Evolutionary conservation across 1,140 invertebrate genomes (phyloP).

Genomic region (Ctenoplectra terminalis): DNA sequence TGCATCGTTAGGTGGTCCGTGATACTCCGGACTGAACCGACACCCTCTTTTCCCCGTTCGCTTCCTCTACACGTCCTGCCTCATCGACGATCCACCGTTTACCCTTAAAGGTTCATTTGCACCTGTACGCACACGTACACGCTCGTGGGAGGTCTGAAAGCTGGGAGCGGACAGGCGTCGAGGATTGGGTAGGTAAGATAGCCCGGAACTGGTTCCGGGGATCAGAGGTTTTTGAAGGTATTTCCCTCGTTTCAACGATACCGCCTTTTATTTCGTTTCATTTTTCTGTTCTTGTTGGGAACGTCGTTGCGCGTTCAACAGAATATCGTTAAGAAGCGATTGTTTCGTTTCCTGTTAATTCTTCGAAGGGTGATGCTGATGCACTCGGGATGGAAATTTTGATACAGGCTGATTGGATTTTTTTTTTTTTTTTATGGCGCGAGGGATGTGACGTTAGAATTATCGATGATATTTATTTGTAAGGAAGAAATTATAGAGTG

Average conservation of each 20-base stretch:
- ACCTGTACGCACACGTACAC: conserved; percentile 55
- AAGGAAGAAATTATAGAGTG: no score
- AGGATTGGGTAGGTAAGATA: conserved; percentile 32
- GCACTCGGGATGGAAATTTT: no score
- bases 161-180: not conserved
- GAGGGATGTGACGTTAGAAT: no score
- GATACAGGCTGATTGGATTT: no score
- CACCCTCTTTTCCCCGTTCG: not conserved
- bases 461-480: no score
- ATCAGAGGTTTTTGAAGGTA: not conserved
- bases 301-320: not conserved
- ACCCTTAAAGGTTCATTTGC: conserved; percentile 64
- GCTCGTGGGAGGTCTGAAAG: conserved; percentile 13
- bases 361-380: no score
- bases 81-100: conserved; percentile 52
- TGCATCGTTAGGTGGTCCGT: conserved; percentile 62
- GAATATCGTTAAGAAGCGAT: not conserved
- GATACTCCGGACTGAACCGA: conserved; percentile 39
- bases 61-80: not conserved
- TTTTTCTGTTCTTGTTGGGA: not conserved
- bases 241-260: not conserved
- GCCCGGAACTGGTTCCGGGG: not conserved
- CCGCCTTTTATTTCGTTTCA: not conserved
- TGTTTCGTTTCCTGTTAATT: no score
- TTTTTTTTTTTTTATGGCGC: no score